A percentile compares a stretch with the other conserved stretches of the same genome.
phyloP scores from a whole-genome alignment of 1,140 invertebrate genomes.

The Lepidotrigona ventralis region DNA sequence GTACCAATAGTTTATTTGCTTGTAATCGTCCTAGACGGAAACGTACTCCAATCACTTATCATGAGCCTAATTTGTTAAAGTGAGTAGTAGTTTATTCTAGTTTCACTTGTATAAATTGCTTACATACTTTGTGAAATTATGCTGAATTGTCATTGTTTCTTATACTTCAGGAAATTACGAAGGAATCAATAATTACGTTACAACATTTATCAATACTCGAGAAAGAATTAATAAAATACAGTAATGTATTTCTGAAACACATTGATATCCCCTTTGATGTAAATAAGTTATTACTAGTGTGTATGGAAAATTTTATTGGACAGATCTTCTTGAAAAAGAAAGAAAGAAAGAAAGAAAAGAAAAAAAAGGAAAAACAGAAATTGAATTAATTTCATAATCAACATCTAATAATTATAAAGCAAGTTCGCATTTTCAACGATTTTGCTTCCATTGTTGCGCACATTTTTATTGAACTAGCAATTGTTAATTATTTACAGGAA shows the following conservation, averaged over 20 bases:
- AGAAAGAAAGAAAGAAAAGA: too few relatives aligned
- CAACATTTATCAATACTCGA: neutral
- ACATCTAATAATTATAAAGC: neutral
- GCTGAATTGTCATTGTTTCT: slow-evolving; percentile 10
- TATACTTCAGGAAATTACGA: slow-evolving; percentile 52
- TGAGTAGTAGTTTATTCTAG: slow-evolving; percentile 46
- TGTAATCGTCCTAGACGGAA: slow-evolving; percentile 63
- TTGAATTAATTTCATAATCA: neutral
- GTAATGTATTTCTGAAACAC: neutral
- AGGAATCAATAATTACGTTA: slow-evolving; percentile 3
- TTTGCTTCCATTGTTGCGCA: slow-evolving; percentile 29
- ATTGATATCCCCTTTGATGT: neutral
- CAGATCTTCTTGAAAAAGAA: neutral
- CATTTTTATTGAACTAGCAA: slow-evolving; percentile 12
- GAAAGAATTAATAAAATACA: neutral
- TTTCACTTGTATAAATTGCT: neutral
- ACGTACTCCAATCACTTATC: slow-evolving; percentile 64
- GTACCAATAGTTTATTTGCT: slow-evolving; percentile 34
- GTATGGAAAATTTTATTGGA: neutral
- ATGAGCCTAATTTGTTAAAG: slow-evolving; percentile 67
- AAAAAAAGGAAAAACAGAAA: neutral
- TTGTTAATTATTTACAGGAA: slow-evolving; percentile 32
- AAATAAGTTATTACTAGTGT: slow-evolving; percentile 33
- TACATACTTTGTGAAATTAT: neutral
- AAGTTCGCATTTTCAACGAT: neutral